Conservation (phyloP, 2,113 vertebrate species). For the Phalacrocorax pelagicus region DNA sequence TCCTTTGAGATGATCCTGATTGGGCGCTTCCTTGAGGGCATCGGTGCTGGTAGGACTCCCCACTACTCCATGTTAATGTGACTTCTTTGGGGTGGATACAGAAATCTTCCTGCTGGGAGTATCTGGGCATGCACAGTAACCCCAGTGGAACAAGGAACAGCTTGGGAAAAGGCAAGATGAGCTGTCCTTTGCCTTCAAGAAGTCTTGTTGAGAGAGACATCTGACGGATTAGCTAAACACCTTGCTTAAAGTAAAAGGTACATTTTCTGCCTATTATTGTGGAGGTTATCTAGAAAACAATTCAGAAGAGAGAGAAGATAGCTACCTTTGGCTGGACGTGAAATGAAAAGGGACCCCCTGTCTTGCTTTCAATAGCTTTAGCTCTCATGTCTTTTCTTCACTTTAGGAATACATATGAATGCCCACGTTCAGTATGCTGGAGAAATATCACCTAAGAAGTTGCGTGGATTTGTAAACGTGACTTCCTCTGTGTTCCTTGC, state of each 20-base stretch:
- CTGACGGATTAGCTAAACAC: neutral
- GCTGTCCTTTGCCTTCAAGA: neutral
- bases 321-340: neutral
- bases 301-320: neutral
- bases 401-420: slow-evolving; percentile 71
- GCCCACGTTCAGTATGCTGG: slow-evolving; percentile 75
- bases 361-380: neutral
- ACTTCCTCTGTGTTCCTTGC: slow-evolving; percentile 68
- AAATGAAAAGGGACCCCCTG: neutral
- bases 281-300: neutral
- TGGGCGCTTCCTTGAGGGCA: slow-evolving; percentile 55
- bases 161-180: neutral
- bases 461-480: slow-evolving; percentile 76
- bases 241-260: neutral
- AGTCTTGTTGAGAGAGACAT: neutral
- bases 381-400: neutral
- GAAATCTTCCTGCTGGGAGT: neutral
- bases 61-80: neutral
- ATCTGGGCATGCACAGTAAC: neutral
- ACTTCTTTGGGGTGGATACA: neutral
- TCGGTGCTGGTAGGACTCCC: slow-evolving; percentile 56
- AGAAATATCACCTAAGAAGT: slow-evolving; percentile 77
- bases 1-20: slow-evolving; percentile 67
- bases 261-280: neutral
- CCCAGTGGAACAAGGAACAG: neutral